Evolutionary conservation across 2,797 vertebrate species (phyloP), one percentile per base, ranked within the genome.

Genomic region (Sebastes hubbsi): DNA sequence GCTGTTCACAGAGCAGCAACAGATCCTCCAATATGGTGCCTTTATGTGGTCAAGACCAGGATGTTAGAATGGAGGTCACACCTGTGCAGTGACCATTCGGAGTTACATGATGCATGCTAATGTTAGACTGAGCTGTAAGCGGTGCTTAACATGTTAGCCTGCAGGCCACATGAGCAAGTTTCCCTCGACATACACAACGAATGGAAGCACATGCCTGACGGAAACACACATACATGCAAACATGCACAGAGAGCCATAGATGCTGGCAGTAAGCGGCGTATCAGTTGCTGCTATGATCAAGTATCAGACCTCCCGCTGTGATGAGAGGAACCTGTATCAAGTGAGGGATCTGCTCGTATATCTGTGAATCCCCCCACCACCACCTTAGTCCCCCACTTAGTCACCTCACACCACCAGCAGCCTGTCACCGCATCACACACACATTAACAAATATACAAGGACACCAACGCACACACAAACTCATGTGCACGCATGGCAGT

Each of bases 61-160:
- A 24, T 30, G 24, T 63, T 22, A 46, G 71, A n/a, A 20, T 36
- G 36, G 72, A 72, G 83, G 80, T 79, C 78, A 78, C 80, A 71
- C 73, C 73, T 70, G 68, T 75, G 67, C 71, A 30, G 42, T 3
- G 60, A 25, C 55, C 49, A 62, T n/a, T 9, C 67, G 2, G 20
- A 20, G 72, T 32, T 22, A 70, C 54, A 62, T 25, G 38, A 59
- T 7, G 60, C 70, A 67, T 34, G 72, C 75, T 83, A 75, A 79
- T 61, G 72, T 66, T 75, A 65, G 66, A 49, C 52, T 34, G 54
- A 67, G 59, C 66, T 18, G 7, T 54, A 22, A 77, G 71, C 61
- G 32, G 32, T 12, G 36, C 46, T 71, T 49, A 34, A 32, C 55
- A 55, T 52, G 77, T 56, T 64, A 58, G 55, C 54, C 68, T 69